Percentiles rank a stretch among this genome's conserved stretches.
These are phyloP conservation scores for Poecilia latipinna DNA, from an alignment of 2,113 vertebrate genomes.

Conservation along the genomic window DNA sequence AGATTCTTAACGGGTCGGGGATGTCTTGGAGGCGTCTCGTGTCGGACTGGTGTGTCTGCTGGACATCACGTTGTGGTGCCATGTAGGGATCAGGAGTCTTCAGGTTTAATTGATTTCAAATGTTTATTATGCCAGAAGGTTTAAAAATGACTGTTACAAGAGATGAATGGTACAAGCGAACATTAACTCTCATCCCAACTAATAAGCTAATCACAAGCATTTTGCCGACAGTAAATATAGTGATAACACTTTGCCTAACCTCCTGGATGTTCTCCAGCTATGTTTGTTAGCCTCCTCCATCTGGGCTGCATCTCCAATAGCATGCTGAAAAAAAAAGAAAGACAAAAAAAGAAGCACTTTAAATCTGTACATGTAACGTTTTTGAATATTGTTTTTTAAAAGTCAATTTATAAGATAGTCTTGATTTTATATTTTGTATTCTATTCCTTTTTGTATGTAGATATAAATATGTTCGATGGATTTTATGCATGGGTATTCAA, in stretches of 20 bases:
- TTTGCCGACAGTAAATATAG: constrained; percentile 43
- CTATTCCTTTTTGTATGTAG: constrained; percentile 76
- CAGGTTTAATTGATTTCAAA: constrained; percentile 57
- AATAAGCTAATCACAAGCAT: constrained; percentile 67
- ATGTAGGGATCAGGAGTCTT: constrained; percentile 57
- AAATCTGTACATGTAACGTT: constrained; percentile 73
- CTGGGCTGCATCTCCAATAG: constrained; percentile 64
- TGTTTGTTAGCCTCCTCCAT: constrained; percentile 62
- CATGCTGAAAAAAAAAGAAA: constrained; percentile 40
- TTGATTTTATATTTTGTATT: constrained; percentile 77
- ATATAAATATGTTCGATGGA: constrained; percentile 68
- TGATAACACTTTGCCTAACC: constrained; percentile 54
- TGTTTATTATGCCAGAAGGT: constrained; percentile 39
- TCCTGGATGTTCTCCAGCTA: constrained; percentile 47
- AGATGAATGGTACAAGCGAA: constrained; percentile 17
- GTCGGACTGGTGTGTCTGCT: constrained; percentile 45
- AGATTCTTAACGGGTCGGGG: constrained; percentile 26
- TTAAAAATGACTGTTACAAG: constrained; percentile 40
- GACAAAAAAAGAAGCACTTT: constrained; percentile 75
- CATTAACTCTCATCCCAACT: constrained; percentile 39
- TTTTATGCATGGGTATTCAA: constrained; percentile 78
- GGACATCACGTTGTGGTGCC: constrained; percentile 36
- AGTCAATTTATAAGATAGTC: constrained; percentile 70
- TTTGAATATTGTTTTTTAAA: constrained; percentile 69
- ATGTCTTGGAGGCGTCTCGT: constrained; percentile 34